Base-by-base conservation (phyloP, 2,797 vertebrate species). In the Dipus sagitta region DNA sequence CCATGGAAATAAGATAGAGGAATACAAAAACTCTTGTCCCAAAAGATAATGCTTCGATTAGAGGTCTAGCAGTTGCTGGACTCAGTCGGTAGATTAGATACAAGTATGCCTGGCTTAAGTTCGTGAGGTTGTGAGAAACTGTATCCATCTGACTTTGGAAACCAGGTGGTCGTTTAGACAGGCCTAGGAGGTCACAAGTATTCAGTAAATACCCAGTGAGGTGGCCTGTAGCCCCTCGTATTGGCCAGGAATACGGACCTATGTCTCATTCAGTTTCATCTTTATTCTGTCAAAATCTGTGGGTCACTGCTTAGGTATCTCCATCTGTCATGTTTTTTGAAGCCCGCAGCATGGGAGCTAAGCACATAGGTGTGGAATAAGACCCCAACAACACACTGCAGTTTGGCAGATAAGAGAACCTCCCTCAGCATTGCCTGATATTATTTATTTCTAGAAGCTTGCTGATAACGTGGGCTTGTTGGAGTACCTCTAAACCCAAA, bases 151-250 rank as follows among this genome's bases (percentile, higher is more conserved):
- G 90, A 67, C 62, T 68, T n/a, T 30, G n/a, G 62, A 78, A 64
- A 58, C 24, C n/a, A 79, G 15, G 3, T 83, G 60, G n/a, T 71
- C 62, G 58, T 84, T 94, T 84, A 75, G 89, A 95, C 92, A 86
- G 84, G n/a, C 28, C 32, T 14, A 20, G 52, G 23, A 52, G 23
- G 26, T 76, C 68, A 30, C 34, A 87, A 26, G 32, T 52, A 12
- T 70, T 96, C 91, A 77, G 0, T 86, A 54, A 89, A 77, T 86
- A 47, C 38, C 26, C 54, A 72, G 15, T 20, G 23, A 75, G 54
- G 47, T 28, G 38, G 26, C 78, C 58, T 28, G 6, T 47, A 17
- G 30, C 18, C 38, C 21, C 65, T 42, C 64, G 14, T 24, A 28
- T 54, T n/a, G 54, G 30, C 28, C 32, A 79, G 47, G 32, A 72